Percentiles rank a stretch among this genome's conserved stretches.
These are phyloP conservation scores for Lordiphosa mommai DNA, from an alignment of 1,140 invertebrate genomes.

Conservation along the genomic window DNA sequence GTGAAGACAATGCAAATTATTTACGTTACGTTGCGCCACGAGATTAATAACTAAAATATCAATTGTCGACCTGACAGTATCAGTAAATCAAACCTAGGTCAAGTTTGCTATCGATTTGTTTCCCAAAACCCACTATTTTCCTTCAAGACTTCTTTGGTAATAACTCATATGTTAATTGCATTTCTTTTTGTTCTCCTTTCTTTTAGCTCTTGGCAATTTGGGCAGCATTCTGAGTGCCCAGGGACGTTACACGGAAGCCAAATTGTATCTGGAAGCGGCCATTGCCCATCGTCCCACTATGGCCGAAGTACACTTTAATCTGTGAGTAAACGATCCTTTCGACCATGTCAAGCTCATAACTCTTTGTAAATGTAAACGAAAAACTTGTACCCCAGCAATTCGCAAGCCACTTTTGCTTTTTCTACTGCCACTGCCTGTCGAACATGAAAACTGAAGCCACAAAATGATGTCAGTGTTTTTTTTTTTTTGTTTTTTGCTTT, in stretches of 20 bases:
- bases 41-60: too few relatives aligned
- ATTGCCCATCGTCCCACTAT: slow-evolving; percentile 93
- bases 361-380: slow-evolving; percentile 40
- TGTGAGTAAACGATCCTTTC: slow-evolving; percentile 88
- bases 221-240: slow-evolving; percentile 93
- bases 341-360: slow-evolving; percentile 30
- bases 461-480: slow-evolving; percentile 63
- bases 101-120: too few relatives aligned
- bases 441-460: slow-evolving; percentile 44
- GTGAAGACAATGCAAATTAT: too few relatives aligned
- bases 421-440: slow-evolving; percentile 15
- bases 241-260: slow-evolving; percentile 90
- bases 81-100: too few relatives aligned
- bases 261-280: slow-evolving; percentile 91
- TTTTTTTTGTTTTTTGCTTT: slow-evolving; percentile 4
- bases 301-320: slow-evolving; percentile 97
- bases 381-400: slow-evolving; percentile 32
- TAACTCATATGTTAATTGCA: not conserved
- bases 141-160: too few relatives aligned
- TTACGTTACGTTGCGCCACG: too few relatives aligned
- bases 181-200: not conserved
- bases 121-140: too few relatives aligned
- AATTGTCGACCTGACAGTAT: too few relatives aligned
- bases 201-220: slow-evolving; percentile 93
- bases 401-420: not conserved